Evolutionary conservation across 2,888 invertebrate genomes (phyloP).

Genomic region (Pristionchus exspectatus): DNA sequence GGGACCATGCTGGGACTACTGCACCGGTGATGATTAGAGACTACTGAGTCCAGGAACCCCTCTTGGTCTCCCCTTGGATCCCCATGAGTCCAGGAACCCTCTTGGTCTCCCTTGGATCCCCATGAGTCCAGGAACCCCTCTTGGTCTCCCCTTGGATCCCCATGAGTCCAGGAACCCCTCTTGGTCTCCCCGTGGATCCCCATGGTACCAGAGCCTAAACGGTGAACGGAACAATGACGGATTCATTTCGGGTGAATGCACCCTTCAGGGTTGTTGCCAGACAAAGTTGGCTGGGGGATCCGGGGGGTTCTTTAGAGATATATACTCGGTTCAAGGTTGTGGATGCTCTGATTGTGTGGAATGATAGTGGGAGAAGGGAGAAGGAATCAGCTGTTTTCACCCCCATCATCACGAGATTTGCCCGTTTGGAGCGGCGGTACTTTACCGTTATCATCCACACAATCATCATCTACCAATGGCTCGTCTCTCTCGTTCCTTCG

Average conservation of each 20-base stretch:
- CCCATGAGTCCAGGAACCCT: neutral
- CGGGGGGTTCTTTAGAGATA: neutral
- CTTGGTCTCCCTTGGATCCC: neutral
- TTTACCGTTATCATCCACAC: slow-evolving; percentile 47
- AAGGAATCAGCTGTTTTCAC: slow-evolving; percentile 28
- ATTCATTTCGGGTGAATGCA: slow-evolving; percentile 10
- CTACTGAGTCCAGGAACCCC: no score
- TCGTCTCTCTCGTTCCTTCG: neutral
- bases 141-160: neutral
- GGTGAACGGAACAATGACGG: neutral
- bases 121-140: neutral
- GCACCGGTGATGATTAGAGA: neutral
- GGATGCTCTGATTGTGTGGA: neutral
- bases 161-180: neutral
- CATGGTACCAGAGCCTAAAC: slow-evolving; percentile 11
- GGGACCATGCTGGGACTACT: neutral
- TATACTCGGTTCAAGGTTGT: slow-evolving; percentile 17
- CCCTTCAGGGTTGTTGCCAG: neutral
- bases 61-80: no score
- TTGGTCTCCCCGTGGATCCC: neutral
- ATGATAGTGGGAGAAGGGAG: neutral
- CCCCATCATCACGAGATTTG: neutral
- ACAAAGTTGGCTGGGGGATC: slow-evolving; percentile 4
- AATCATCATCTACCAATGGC: neutral
- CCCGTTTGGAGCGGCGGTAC: slow-evolving; percentile 25